Base-by-base conservation (phyloP, 2,113 vertebrate genomes). In the Pantherophis guttatus region DNA sequence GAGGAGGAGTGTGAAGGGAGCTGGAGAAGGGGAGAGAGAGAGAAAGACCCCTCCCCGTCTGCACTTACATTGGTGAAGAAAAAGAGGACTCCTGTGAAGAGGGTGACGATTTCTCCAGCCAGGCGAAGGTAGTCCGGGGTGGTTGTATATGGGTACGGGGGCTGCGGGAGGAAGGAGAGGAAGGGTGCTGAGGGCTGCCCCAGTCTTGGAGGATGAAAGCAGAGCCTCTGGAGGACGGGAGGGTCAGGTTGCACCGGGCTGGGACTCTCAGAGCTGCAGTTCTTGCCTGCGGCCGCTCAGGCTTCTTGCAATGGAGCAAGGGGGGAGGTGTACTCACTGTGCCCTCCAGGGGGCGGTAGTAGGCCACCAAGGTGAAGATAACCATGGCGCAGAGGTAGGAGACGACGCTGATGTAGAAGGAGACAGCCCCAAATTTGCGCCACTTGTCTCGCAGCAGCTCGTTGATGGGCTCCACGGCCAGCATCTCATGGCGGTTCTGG, bases 401-500 rank as follows among this genome's bases (percentile, higher is more conserved):
- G 75, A 98, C 94, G 55, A 99, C 99, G 0, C 98, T 99, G 97
- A 99, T 99, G 97, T 99, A 99, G 97, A 99, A 99, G 55, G 99
- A 98, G 89, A 98, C 98, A 0, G 99, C 99, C 11, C 97, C 99
- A 0, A 99, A 99, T 94, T 99, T 99, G 93, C 98, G 98, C 99
- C 99, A 99, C 94, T 99, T 99, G 96, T 99, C 98, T 0, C 99
- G 97, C 95, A 99, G 96, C 95, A 99, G 98, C 94, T 99, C 99
- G 0, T 99, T 99, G 97, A 99, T 99, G 91, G 99, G 99, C 95
- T 99, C 99, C 97, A 99, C 99, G 0, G 99, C 99, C 97, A 99
- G 93, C 99, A 99, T 99, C 98, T 99, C 99, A 0, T 99, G 98
- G 55, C 99, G 98, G 97, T 99, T 99, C 99, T 99, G 97, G 3